Percentiles rank a stretch among this genome's conserved stretches.
These are phyloP conservation scores for Chrysolina americana DNA, from an alignment of 2,888 invertebrate species.

Conservation along the genomic window DNA sequence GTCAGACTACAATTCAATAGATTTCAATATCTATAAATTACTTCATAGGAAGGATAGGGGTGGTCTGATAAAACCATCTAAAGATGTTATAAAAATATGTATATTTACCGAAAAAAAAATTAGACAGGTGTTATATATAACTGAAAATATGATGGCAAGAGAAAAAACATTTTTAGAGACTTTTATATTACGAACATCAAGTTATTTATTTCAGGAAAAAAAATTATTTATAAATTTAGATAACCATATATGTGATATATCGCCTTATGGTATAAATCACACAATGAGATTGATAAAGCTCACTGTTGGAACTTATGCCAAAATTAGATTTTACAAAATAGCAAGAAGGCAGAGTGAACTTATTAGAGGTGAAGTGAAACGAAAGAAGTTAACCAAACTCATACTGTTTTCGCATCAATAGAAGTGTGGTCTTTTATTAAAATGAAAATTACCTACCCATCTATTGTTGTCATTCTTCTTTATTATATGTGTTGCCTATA, in stretches of 20 bases:
- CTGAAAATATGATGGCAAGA: neutral
- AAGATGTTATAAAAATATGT: neutral
- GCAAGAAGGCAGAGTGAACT: constrained; percentile 13
- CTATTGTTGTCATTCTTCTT: too few species aligned
- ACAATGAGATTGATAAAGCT: constrained; percentile 17
- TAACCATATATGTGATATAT: constrained; percentile 22
- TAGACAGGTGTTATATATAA: constrained; percentile 14
- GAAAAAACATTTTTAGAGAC: constrained; percentile 8
- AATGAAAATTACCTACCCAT: too few species aligned
- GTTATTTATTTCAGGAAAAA: neutral
- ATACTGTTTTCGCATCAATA: constrained; percentile 22
- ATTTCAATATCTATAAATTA: neutral
- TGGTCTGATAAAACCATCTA: constrained; percentile 2
- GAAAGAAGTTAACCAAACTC: neutral
- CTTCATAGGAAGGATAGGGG: constrained; percentile 17
- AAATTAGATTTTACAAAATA: constrained; percentile 16
- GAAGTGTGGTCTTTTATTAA: neutral
- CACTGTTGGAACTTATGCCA: constrained; percentile 10
- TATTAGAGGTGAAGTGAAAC: constrained; percentile 16
- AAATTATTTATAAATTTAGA: constrained; percentile 14
- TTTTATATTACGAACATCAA: neutral
- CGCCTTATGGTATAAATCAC: constrained; percentile 3
- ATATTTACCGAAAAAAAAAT: too few species aligned
- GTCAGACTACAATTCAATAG: neutral
- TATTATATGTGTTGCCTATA: too few species aligned